Evolutionary conservation across 2,888 invertebrate species (phyloP).

Genomic region (Pemphredon lugubris): DNA sequence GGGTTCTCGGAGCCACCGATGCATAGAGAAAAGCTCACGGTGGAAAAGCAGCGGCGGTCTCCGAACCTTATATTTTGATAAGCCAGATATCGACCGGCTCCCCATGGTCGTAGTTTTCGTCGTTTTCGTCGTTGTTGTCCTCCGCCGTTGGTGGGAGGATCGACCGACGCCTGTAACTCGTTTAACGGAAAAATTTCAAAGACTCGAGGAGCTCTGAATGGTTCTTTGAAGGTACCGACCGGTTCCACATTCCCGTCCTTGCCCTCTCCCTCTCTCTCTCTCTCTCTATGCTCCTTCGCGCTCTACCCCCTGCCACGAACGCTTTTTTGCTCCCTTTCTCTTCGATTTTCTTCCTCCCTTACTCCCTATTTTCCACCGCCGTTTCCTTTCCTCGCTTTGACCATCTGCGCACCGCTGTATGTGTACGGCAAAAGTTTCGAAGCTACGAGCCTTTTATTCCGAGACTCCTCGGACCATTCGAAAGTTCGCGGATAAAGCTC

Average conservation of each 20-base stretch:
- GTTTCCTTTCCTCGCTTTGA: slow-evolving; percentile 38
- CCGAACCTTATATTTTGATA: slow-evolving; percentile 55
- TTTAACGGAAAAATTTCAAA: slow-evolving; percentile 67
- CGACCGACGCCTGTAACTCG: slow-evolving; percentile 61
- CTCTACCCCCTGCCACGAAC: no score
- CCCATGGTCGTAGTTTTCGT: slow-evolving; percentile 18
- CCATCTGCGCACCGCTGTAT: slow-evolving; percentile 44
- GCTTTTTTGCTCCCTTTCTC: background rate
- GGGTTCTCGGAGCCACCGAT: slow-evolving; percentile 28
- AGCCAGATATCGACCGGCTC: slow-evolving; percentile 51
- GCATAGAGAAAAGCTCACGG: background rate
- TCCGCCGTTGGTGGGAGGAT: slow-evolving; percentile 45
- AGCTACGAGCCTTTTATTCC: slow-evolving; percentile 65
- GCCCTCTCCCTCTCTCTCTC: slow-evolving; percentile 27
- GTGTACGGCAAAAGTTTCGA: slow-evolving; percentile 64
- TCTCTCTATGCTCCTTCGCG: background rate
- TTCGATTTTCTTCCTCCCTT: slow-evolving; percentile 17
- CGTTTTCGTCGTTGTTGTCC: slow-evolving; percentile 42
- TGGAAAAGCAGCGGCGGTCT: background rate
- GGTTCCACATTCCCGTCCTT: slow-evolving; percentile 48
- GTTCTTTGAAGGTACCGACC: slow-evolving; percentile 66
- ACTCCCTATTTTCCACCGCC: slow-evolving; percentile 10
- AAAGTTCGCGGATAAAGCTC: slow-evolving; percentile 69
- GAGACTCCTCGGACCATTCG: slow-evolving; percentile 61
- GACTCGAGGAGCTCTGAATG: slow-evolving; percentile 57